phyloP scores from a whole-genome alignment of 2,888 invertebrate genomes.

The Pandemis corylana region DNA sequence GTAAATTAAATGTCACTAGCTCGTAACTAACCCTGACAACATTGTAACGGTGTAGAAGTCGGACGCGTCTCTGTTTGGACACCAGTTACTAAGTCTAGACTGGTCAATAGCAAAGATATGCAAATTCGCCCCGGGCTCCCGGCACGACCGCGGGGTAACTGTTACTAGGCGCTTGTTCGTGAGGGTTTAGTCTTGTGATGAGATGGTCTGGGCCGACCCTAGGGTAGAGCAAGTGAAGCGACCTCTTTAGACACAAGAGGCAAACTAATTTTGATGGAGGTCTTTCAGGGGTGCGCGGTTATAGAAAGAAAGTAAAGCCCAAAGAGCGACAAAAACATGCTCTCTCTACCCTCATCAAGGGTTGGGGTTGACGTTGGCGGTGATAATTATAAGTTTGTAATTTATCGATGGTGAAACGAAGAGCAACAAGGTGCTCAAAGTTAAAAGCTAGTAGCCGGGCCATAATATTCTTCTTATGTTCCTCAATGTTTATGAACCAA shows the following conservation, averaged over 20 bases:
- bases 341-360: too few relatives aligned
- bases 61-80: slow-evolving; percentile 61
- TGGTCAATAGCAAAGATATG: slow-evolving; percentile 71
- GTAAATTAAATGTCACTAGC: slow-evolving; percentile 36
- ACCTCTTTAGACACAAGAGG: too few relatives aligned
- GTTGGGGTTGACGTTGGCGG: too few relatives aligned
- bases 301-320: too few relatives aligned
- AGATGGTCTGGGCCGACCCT: not conserved
- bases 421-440: not conserved
- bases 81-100: slow-evolving; percentile 72
- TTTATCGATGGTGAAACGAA: not conserved
- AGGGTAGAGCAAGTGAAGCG: too few relatives aligned
- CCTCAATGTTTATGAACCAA: too few relatives aligned
- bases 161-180: slow-evolving; percentile 32
- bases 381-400: not conserved
- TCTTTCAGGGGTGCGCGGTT: too few relatives aligned
- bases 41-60: slow-evolving; percentile 47
- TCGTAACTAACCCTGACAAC: slow-evolving; percentile 30
- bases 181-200: slow-evolving; percentile 7
- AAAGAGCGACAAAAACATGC: too few relatives aligned
- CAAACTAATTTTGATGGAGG: too few relatives aligned
- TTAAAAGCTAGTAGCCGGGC: not conserved
- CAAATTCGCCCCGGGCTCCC: slow-evolving; percentile 56
- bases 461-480: too few relatives aligned
- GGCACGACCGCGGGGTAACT: slow-evolving; percentile 43